A percentile compares a stretch with the other conserved stretches of the same genome.
These are phyloP conservation scores for Periophthalmodon schlosseri DNA, from an alignment of 2,113 vertebrate species.

Conservation along the genomic window DNA sequence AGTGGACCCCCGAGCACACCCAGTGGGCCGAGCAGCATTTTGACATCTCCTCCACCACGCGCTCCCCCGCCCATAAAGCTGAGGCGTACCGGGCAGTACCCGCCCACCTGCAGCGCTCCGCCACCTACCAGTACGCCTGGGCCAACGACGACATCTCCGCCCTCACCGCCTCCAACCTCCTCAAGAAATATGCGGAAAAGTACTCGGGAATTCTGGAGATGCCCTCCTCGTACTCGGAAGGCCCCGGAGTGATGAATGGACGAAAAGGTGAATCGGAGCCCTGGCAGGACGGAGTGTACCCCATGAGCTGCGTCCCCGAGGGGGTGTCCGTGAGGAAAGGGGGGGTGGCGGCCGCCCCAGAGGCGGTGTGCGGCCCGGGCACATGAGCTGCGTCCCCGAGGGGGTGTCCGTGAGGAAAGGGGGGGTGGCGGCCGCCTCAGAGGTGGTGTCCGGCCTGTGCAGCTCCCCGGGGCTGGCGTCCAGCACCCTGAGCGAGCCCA, in stretches of 20 bases:
- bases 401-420: conserved; percentile 88
- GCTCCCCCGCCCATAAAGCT: conserved; percentile 96
- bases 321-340: conserved; percentile 88
- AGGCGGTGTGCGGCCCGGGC: conserved; percentile 90
- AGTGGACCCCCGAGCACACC: conserved; percentile 99
- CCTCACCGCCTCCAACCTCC: conserved; percentile 95
- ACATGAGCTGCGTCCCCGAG: conserved; percentile 93
- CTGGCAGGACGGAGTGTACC: conserved; percentile 94
- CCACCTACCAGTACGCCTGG: conserved; percentile 95
- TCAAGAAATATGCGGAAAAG: conserved; percentile 98
- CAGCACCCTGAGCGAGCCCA: conserved; percentile 90
- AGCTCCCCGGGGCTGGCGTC: conserved; percentile 92
- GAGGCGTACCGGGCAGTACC: conserved; percentile 87
- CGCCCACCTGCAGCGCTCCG: conserved; percentile 85
- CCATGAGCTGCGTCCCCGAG: conserved; percentile 94
- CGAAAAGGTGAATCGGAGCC: conserved; percentile 91
- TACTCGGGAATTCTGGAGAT: conserved; percentile 96
- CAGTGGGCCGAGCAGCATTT: conserved; percentile 99
- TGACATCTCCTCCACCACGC: conserved; percentile 96
- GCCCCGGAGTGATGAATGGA: conserved; percentile 84
- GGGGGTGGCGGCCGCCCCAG: conserved; percentile 84
- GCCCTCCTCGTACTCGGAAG: conserved; percentile 87
- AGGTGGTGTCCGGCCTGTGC: conserved; percentile 90
- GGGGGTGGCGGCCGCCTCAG: conserved; percentile 84
- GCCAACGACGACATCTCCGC: conserved; percentile 99